Evolutionary conservation across 1,140 invertebrate genomes (phyloP), one percentile per base, ranked within the genome.

Genomic region (Microplitis demolitor): DNA sequence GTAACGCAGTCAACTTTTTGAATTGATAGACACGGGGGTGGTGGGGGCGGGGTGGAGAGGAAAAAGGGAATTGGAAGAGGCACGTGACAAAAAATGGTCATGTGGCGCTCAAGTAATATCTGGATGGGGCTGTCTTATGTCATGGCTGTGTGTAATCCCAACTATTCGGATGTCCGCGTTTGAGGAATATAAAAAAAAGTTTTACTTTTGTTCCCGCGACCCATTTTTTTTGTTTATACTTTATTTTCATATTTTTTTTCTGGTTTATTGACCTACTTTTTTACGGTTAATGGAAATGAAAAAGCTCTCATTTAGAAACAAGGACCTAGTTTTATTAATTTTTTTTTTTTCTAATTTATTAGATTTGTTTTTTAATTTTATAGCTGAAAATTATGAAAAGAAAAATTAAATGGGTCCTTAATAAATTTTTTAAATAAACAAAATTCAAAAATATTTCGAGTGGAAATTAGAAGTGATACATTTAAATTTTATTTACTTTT

Each of bases 81-180:
- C 77, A 76, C 75, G 77, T 76, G 77, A 82, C 78, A 82, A 78
- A 82, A 45, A 80, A 84, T 78, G 78, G 80, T 83, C 80, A 81
- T 82, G 82, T 81, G 83, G 81, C 82, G 82, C 80, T 80, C 80
- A 78, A 82, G 72, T 45, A 45, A 45, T 45, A 45, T 76, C 76
- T 76, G 77, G 76, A 80, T 76, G 74, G 81, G 82, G 78, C 80
- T 82, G 82, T 82, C 82, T 84, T 83, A 82, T 83, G 82, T 84
- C 82, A 84, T 81, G 54, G 69, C 61, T 66, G 69, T 31, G 69
- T 31, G 31, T 58, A 24, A 58, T 58, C 14, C 24, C 14, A 24
- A 54, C 51, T 31, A 9, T 58, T 31, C 24, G 39, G 39, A 45
- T 45, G 39, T 58, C 31, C 56, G 31, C 56, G 56, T 58, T 54